A percentile compares a stretch with the other conserved stretches of the same genome.
These are phyloP conservation scores for Hirtodrosophila confusa DNA, from an alignment of 2,888 invertebrate genomes.

Conservation along the genomic window DNA sequence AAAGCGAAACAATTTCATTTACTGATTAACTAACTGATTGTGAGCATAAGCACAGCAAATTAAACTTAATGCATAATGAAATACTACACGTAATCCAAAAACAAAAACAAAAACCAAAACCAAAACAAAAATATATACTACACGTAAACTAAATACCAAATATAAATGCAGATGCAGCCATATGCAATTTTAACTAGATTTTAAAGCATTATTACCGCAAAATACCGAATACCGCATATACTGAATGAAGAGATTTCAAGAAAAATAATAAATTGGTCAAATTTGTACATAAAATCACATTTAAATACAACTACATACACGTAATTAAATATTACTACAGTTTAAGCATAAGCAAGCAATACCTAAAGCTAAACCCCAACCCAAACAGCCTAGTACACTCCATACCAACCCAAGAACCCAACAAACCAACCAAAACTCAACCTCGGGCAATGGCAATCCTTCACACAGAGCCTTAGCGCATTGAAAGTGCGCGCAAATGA, in stretches of 20 bases:
- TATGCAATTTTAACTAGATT: slow-evolving; percentile 80
- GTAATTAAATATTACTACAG: slow-evolving; percentile 78
- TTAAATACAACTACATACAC: slow-evolving; percentile 71
- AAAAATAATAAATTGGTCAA: slow-evolving; percentile 54
- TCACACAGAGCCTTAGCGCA: slow-evolving; percentile 61
- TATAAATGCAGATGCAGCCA: slow-evolving; percentile 74
- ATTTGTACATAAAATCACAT: slow-evolving; percentile 72
- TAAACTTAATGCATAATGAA: slow-evolving; percentile 37
- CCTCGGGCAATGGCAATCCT: slow-evolving; percentile 44
- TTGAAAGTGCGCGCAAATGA: slow-evolving; percentile 73
- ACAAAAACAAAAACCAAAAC: slow-evolving; percentile 24
- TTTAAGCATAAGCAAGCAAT: slow-evolving; percentile 71
- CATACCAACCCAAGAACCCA: slow-evolving; percentile 9
- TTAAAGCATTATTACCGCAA: slow-evolving; percentile 78
- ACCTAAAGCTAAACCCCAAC: slow-evolving; percentile 34
- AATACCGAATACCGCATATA: slow-evolving; percentile 67
- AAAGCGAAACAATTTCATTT: slow-evolving; percentile 46
- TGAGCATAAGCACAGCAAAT: slow-evolving; percentile 46
- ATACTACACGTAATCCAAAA: slow-evolving; percentile 41
- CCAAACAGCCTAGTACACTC: slow-evolving; percentile 42
- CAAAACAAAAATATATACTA: slow-evolving; percentile 54
- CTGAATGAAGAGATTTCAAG: slow-evolving; percentile 40
- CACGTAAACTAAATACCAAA: slow-evolving; percentile 65
- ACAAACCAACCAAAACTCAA: slow-evolving; percentile 17
- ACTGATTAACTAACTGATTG: slow-evolving; percentile 53